Evolutionary conservation across 2,113 vertebrate species (phyloP), one percentile per base, ranked within the genome.

Genomic region (Miniopterus natalensis): DNA sequence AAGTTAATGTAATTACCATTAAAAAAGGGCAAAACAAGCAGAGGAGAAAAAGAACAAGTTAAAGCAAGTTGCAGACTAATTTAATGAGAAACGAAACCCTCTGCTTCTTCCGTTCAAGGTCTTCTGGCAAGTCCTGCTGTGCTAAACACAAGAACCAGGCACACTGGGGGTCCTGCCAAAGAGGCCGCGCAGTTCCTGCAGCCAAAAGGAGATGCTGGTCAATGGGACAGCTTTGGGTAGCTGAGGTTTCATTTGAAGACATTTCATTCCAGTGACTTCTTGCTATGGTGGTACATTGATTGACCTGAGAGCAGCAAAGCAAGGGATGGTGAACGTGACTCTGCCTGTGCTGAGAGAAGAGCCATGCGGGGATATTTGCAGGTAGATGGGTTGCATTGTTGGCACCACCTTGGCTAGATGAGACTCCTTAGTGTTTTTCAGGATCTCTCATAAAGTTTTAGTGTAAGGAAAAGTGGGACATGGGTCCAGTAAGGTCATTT

Each of bases 1-100:
- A 88, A 81, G 36, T 85, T 29, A 66, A 14, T 71, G 18, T 71
- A 29, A 57, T 95, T 95, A 73, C 18, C 21, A 88, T 65, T 42
- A 40, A 87, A 92, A 10, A 68, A 86, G 84, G 61, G 15, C 6
- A 55, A 71, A 42, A 14, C 1, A 55, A 83, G 25, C 20, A 42
- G 66, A 47, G 49, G 23, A 1, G 45, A 12, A 5, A 55, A 65
- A 92, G 3, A 63, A 53, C 1, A 23, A 84, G 7, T 66, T 88
- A 92, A 81, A 71, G 11, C 3, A 25, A 53, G 8, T 61, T 55
- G 31, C 17, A 75, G 40, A 75, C 0, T 8, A 51, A 42, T 20
- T 23, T 49, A 66, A 27, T 63, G 71, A 70, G 4, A 73, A 55
- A 51, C 8, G 18, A 68, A 93, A 84, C 0, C 7, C 0, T 12